Conservation (phyloP, 2,888 invertebrate species). For the Lamellibrachia columna region DNA sequence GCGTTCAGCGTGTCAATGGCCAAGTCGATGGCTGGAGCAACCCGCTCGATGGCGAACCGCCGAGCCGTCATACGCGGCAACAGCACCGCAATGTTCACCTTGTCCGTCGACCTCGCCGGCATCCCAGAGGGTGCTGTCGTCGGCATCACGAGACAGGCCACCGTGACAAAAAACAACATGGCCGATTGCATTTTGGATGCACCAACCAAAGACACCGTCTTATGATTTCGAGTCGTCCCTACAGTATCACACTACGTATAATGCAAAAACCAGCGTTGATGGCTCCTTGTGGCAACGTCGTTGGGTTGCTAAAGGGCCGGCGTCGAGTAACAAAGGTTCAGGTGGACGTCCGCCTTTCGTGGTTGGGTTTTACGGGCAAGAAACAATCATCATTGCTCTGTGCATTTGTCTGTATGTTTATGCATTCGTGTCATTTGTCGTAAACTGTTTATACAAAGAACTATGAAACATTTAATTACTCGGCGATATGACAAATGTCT, state of each 20-base stretch:
- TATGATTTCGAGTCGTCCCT: neutral
- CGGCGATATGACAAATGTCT: neutral
- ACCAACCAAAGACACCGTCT: neutral
- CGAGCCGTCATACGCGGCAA: constrained; percentile 18
- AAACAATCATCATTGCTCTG: neutral
- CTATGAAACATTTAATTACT: neutral
- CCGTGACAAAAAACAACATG: neutral
- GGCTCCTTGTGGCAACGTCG: neutral
- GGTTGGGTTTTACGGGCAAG: neutral
- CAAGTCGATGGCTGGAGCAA: constrained; percentile 48
- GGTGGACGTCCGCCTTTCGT: neutral
- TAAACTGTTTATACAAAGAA: neutral
- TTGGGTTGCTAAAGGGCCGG: neutral
- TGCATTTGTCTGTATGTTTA: neutral
- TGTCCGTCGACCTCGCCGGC: neutral
- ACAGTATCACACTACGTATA: neutral
- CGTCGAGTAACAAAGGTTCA: neutral
- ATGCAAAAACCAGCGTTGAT: neutral
- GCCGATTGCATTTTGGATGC: neutral
- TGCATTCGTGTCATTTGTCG: neutral
- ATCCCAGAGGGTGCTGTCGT: neutral
- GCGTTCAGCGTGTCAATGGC: constrained; percentile 44
- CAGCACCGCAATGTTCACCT: constrained; percentile 27
- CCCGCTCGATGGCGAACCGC: constrained; percentile 46
- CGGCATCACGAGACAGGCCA: neutral